Percentiles rank a stretch among this genome's conserved stretches.
These are phyloP conservation scores for Rhamnusium bicolor DNA, from an alignment of 2,888 invertebrate genomes.

Conservation along the genomic window DNA sequence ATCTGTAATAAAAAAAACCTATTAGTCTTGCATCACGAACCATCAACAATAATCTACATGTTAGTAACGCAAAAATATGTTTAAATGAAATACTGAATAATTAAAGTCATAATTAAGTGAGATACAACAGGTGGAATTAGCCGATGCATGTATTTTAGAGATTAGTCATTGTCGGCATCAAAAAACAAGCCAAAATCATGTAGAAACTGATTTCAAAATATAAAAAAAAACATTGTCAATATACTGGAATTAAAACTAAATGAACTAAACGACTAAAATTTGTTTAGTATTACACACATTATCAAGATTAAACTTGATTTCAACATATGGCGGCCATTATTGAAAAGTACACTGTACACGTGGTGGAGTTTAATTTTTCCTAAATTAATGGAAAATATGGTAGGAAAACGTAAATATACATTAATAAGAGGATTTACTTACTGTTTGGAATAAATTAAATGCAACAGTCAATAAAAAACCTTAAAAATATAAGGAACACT, in stretches of 20 bases:
- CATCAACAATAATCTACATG: not conserved
- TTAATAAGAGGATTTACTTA: conserved; percentile 57
- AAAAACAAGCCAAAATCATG: conserved; percentile 24
- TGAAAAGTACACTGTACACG: conserved; percentile 64
- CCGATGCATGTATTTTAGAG: conserved; percentile 30
- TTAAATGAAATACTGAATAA: not conserved
- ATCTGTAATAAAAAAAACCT: conserved; percentile 47
- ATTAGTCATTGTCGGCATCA: conserved; percentile 40
- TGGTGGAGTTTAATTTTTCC: conserved; percentile 58
- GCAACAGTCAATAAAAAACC: conserved; percentile 63
- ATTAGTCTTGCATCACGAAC: conserved; percentile 20
- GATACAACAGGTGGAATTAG: conserved; percentile 41
- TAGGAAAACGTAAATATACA: conserved; percentile 28
- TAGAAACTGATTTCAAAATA: not conserved
- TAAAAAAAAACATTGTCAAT: conserved; percentile 8
- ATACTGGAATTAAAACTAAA: conserved; percentile 20
- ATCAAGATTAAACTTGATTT: conserved; percentile 43
- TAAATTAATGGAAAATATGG: conserved; percentile 44
- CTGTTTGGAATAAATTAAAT: conserved; percentile 64
- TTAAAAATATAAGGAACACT: conserved; percentile 63
- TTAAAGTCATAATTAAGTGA: conserved; percentile 21
- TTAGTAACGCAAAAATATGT: not conserved
- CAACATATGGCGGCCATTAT: conserved; percentile 69
- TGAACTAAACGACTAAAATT: not conserved
- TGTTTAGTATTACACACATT: not conserved